These are phyloP conservation scores for Pelosia muscerda DNA, from an alignment of 2,888 invertebrate genomes.

Conservation along the genomic window DNA sequence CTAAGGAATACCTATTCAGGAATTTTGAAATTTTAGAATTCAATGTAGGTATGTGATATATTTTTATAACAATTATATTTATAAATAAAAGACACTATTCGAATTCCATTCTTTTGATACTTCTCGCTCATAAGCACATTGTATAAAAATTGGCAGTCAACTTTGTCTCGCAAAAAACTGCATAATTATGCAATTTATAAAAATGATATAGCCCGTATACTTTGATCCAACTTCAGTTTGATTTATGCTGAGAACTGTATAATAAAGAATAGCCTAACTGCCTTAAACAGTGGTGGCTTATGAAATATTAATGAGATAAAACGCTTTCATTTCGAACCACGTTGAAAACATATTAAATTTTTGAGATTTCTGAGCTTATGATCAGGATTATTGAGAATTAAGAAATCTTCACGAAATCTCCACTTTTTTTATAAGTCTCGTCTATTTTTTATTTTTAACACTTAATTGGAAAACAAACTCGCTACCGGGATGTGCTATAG, in stretches of 20 bases:
- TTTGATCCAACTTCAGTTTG: constrained; percentile 48
- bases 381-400: constrained; percentile 22
- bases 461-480: background rate
- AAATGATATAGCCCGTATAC: constrained; percentile 42
- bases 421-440: constrained; percentile 11
- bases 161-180: constrained; percentile 15
- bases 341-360: constrained; percentile 46
- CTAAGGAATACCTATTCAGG: too few relatives aligned
- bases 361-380: constrained; percentile 28
- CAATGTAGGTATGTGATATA: too few relatives aligned
- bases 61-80: too few relatives aligned
- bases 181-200: constrained; percentile 54
- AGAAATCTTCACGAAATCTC: too few relatives aligned
- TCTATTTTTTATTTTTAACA: background rate
- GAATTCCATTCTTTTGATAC: background rate
- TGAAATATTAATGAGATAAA: constrained; percentile 70
- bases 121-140: background rate
- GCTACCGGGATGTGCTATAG: background rate
- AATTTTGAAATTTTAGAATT: too few relatives aligned
- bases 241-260: constrained; percentile 49
- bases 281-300: constrained; percentile 52
- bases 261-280: constrained; percentile 39
- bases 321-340: constrained; percentile 42
- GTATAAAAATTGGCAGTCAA: constrained; percentile 1
- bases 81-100: too few relatives aligned